A percentile compares a stretch with the other conserved stretches of the same genome.
phyloP scores from a whole-genome alignment of 1,140 invertebrate species.

The Zaprionus camerounensis region DNA sequence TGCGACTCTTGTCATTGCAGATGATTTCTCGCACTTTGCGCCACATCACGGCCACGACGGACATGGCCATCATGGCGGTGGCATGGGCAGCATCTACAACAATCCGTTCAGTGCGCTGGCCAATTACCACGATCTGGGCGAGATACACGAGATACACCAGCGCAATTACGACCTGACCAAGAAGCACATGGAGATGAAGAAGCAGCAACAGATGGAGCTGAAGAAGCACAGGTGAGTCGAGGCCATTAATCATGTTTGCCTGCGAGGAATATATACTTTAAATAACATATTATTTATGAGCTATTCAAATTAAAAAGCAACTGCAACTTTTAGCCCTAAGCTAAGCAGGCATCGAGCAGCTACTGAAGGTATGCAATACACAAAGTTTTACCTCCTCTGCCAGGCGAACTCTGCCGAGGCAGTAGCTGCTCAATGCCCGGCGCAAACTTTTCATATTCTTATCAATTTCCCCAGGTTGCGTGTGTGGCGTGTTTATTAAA shows the following conservation, averaged over 20 bases:
- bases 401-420: not conserved
- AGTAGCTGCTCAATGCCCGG: conserved; percentile 47
- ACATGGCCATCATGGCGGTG: conserved; percentile 64
- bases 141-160: conserved; percentile 79
- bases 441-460: conserved; percentile 78
- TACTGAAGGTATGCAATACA: conserved; percentile 37
- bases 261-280: not conserved
- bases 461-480: conserved; percentile 78
- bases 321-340: conserved; percentile 53
- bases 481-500: conserved; percentile 82
- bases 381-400: conserved; percentile 43
- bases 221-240: conserved; percentile 77
- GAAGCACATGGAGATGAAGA: conserved; percentile 72
- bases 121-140: conserved; percentile 78
- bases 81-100: conserved; percentile 67
- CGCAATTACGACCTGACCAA: conserved; percentile 76
- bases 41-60: conserved; percentile 78
- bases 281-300: conserved; percentile 67
- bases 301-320: conserved; percentile 66
- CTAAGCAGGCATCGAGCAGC: conserved; percentile 23
- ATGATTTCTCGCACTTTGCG: conserved; percentile 76
- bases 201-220: conserved; percentile 76
- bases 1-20: conserved; percentile 49
- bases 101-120: conserved; percentile 78
- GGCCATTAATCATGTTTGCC: conserved; percentile 56